A percentile compares a stretch with the other conserved stretches of the same genome.
phyloP scores from a whole-genome alignment of 2,113 vertebrate genomes.

The Sturnus vulgaris region DNA sequence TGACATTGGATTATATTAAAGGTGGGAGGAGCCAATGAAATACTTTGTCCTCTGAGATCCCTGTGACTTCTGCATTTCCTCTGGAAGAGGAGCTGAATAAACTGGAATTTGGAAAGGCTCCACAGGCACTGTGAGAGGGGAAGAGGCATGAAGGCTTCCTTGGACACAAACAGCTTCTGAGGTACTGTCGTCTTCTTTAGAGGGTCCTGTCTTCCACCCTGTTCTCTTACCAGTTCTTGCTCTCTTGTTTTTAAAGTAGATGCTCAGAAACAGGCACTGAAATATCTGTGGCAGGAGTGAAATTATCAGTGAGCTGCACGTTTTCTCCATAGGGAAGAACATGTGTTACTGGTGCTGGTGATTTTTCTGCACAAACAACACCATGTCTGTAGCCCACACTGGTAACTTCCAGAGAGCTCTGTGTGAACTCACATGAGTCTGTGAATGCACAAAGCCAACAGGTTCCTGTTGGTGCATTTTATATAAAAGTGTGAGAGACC shows the following conservation, averaged over 20 bases:
- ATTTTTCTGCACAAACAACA: fast-evolving
- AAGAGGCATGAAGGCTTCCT: background rate
- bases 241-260: background rate
- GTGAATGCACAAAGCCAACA: background rate
- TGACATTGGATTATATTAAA: fast-evolving
- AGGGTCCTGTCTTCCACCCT: background rate
- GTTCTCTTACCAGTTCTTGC: background rate
- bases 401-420: background rate
- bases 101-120: background rate
- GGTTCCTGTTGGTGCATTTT: background rate
- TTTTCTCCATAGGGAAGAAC: fast-evolving
- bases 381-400: fast-evolving
- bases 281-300: background rate
- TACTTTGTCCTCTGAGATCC: fast-evolving
- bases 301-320: fast-evolving
- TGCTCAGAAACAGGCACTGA: background rate
- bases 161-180: background rate
- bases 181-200: background rate
- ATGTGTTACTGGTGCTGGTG: fast-evolving
- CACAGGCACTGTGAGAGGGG: fast-evolving
- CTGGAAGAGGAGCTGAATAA: background rate
- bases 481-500: background rate
- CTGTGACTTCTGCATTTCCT: fast-evolving
- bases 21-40: fast-evolving
- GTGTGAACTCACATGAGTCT: background rate